phyloP scores from a whole-genome alignment of 2,113 vertebrate genomes.

The Phalacrocorax aristotelis region DNA sequence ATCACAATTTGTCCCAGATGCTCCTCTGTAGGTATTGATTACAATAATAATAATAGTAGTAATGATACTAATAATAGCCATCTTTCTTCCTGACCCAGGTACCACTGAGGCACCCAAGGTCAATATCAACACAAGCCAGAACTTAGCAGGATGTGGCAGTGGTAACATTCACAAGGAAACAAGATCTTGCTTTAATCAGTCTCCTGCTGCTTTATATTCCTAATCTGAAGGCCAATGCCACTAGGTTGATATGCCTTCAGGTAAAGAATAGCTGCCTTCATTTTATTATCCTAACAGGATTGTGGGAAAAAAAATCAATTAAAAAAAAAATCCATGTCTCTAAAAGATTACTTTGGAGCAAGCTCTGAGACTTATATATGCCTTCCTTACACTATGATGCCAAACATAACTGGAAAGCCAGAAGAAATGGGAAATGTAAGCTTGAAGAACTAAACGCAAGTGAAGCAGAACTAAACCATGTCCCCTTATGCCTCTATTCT shows the following conservation, averaged over 20 bases:
- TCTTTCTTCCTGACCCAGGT: neutral
- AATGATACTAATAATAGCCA: neutral
- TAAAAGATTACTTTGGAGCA: conserved; percentile 33
- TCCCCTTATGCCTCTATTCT: neutral
- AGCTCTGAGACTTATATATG: neutral
- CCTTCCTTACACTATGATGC: neutral
- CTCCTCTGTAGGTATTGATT: neutral
- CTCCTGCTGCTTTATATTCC: conserved; percentile 22
- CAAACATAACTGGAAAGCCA: neutral
- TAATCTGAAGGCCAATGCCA: conserved; percentile 31
- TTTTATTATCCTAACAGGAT: conserved; percentile 42
- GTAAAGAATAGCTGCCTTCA: conserved; percentile 9
- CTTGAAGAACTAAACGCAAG: neutral
- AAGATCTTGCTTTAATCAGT: conserved; percentile 33
- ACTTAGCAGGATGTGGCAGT: neutral
- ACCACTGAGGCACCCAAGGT: neutral
- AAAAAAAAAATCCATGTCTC: neutral
- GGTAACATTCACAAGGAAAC: neutral
- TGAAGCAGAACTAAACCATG: conserved; percentile 27
- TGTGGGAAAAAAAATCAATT: neutral
- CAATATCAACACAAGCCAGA: neutral
- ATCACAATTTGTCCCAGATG: neutral
- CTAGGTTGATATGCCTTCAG: neutral
- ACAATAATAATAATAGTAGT: neutral
- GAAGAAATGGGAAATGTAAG: neutral